Percentiles rank a stretch among this genome's conserved stretches.
These are phyloP conservation scores for Sarcophaga peregrina DNA, from an alignment of 1,140 invertebrate genomes.

Conservation along the genomic window DNA sequence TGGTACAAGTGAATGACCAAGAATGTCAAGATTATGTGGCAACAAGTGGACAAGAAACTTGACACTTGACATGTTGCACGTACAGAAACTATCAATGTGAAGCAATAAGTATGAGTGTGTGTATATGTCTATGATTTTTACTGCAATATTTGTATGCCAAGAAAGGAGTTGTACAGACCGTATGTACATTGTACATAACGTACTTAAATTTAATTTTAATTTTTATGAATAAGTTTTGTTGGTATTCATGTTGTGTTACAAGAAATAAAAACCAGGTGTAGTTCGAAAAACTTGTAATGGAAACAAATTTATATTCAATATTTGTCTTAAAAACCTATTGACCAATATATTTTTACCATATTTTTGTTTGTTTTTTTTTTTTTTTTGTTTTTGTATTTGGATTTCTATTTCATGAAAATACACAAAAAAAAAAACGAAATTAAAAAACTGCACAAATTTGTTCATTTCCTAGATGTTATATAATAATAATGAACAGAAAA, in stretches of 20 bases:
- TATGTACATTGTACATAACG: too few species aligned
- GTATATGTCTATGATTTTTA: not conserved
- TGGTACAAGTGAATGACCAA: not conserved
- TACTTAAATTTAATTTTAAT: not conserved
- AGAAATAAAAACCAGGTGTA: not conserved
- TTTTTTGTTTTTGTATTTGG: not conserved
- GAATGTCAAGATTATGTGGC: not conserved
- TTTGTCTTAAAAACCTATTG: slow-evolving; percentile 11
- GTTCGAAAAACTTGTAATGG: not conserved
- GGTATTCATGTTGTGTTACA: not conserved
- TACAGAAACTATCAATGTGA: not conserved
- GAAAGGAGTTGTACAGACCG: too few species aligned
- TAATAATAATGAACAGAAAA: not conserved
- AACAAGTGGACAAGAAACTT: not conserved
- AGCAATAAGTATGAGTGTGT: too few species aligned
- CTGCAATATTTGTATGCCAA: not conserved
- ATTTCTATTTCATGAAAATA: not conserved
- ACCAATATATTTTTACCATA: not conserved
- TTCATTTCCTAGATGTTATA: slow-evolving; percentile 19
- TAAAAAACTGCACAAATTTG: not conserved
- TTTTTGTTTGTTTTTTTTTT: not conserved
- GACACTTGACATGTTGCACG: slow-evolving; percentile 9
- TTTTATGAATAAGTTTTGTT: too few species aligned
- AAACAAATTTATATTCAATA: not conserved
- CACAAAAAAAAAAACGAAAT: not conserved